Evolutionary conservation across 2,888 invertebrate genomes (phyloP), one percentile per base, ranked within the genome.

Genomic region (Pristionchus exspectatus): DNA sequence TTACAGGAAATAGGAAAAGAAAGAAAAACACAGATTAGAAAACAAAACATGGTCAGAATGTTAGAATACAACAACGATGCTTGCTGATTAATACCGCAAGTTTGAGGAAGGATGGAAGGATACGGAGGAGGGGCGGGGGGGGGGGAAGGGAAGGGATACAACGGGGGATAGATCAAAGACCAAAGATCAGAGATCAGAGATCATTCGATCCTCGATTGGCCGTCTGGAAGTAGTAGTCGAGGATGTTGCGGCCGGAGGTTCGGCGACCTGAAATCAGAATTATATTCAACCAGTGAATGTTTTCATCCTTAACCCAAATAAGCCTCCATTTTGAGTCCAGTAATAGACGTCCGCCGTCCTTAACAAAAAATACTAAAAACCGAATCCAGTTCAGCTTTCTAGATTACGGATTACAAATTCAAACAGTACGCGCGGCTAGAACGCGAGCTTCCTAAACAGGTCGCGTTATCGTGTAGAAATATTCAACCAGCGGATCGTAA

Each of bases 161-260:
- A 44, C 24, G 33, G 24, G 21, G 24, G 27, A n/a, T 5, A 77
- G 77, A 44, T 77, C 77, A 77, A 77, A 77, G 77, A 38, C 50
- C 30, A 72, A 18, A 81, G 81, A 81, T 50, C 50, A 81, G 50
- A 50, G 81, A 81, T 81, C 50, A 81, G 44, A 50, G 81, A 44
- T 81, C 84, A 56, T 3, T 50, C 44, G 44, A 50, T 50, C 18
- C 24, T 12, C 24, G 44, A 24, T 44, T 27, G 24, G 56, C 9
- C 24, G 54, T 54, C 56, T 54, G 84, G 56, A 84, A 84, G 77
- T 44, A 84, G 56, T 84, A 84, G 56, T 84, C 44, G 56, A 84
- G 84, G 27, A 84, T 84, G 56, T 84, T 84, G 56, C 84, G 84
- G 33, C 30, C 84, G 54, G 84, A 84, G 54, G 84, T 56, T 14